Conservation (phyloP, 2,888 invertebrate species). For the Stomorhina lunata region DNA sequence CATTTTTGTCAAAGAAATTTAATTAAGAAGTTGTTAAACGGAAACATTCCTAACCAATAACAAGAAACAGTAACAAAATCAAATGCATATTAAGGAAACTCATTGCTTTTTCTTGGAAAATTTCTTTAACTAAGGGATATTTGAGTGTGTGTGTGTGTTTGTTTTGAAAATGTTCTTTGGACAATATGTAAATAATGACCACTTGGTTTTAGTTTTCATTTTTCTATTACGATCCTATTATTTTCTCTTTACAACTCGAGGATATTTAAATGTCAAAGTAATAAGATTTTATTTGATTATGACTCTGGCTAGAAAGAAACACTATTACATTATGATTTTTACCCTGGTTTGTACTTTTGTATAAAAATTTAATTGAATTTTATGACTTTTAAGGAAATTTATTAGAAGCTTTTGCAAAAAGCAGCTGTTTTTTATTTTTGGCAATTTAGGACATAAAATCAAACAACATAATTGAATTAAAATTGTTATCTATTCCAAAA, state of each 20-base stretch:
- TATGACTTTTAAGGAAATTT: conserved; percentile 40
- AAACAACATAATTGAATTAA: conserved; percentile 64
- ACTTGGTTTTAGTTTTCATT: conserved; percentile 40
- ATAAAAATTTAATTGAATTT: conserved; percentile 58
- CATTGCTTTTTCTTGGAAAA: background rate
- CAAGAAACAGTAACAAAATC: conserved; percentile 32
- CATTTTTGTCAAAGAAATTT: conserved; percentile 69
- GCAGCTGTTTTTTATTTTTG: conserved; percentile 60
- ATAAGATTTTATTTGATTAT: conserved; percentile 68
- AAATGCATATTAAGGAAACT: conserved; percentile 2
- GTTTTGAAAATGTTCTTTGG: conserved; percentile 46
- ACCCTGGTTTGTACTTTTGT: conserved; percentile 46
- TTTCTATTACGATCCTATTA: background rate
- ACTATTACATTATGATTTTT: conserved; percentile 49
- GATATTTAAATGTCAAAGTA: conserved; percentile 68
- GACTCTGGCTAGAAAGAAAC: conserved; percentile 17
- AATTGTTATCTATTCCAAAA: conserved; percentile 43
- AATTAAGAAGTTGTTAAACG: conserved; percentile 69
- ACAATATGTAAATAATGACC: conserved; percentile 64
- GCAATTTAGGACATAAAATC: conserved; percentile 51
- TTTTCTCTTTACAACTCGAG: conserved; percentile 48
- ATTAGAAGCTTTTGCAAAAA: background rate
- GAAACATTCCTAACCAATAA: conserved; percentile 52
- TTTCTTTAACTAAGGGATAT: background rate
- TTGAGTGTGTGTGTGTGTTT: background rate